Evolutionary conservation across 2,797 vertebrate genomes (phyloP).

Genomic region (Sebastes diaconus): DNA sequence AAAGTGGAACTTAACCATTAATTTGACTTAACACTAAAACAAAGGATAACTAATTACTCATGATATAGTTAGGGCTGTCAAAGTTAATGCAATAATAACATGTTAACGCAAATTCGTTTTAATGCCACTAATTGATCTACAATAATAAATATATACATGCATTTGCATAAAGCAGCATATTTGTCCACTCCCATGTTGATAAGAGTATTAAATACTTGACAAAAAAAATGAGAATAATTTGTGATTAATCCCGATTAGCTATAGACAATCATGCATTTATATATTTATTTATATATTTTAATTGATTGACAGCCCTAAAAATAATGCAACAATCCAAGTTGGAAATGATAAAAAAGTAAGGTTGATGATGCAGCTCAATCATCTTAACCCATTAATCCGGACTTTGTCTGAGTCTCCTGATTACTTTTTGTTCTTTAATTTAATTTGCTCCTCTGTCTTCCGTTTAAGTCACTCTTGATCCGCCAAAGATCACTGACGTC

Average conservation of each 20-base stretch:
- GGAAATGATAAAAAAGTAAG: not conserved
- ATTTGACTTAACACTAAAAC: not conserved
- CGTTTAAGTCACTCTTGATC: slow-evolving; percentile 29
- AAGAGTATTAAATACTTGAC: no score
- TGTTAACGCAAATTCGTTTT: no score
- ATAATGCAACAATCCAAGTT: not conserved
- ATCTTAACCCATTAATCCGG: slow-evolving; percentile 7
- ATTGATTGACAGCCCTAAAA: not conserved
- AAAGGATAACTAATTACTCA: not conserved
- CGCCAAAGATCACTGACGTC: slow-evolving; percentile 36
- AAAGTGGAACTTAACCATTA: not conserved
- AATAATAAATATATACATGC: no score
- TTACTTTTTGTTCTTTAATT: slow-evolving; percentile 24
- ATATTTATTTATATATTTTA: no score
- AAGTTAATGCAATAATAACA: no score
- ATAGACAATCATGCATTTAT: no score
- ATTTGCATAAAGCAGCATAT: no score
- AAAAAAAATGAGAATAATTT: no score
- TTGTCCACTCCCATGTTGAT: no score
- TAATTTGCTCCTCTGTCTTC: slow-evolving; percentile 12
- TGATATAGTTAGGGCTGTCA: not conserved
- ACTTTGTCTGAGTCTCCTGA: slow-evolving; percentile 23
- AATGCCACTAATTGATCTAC: no score
- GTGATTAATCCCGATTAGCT: no score
- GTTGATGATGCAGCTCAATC: not conserved